Percentiles rank a stretch among this genome's conserved stretches.
Evolutionary conservation across 2,113 vertebrate species (phyloP).

Genomic region (Mugil cephalus): DNA sequence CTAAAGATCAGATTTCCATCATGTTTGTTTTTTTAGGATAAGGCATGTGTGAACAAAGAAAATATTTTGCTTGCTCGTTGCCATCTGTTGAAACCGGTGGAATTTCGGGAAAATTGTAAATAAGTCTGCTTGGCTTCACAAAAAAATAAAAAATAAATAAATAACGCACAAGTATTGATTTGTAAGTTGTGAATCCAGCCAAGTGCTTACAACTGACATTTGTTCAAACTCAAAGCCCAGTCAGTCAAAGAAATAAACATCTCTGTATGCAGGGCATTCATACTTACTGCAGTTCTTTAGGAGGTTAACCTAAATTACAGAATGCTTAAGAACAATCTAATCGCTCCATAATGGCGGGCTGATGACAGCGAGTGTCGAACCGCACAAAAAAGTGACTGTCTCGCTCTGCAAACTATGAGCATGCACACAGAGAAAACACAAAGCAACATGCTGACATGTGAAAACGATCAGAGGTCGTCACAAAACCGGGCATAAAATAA

Average conservation of each 20-base stretch:
- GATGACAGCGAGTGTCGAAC: slow-evolving; percentile 59
- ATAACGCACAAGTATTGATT: background rate
- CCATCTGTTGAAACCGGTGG: slow-evolving; percentile 76
- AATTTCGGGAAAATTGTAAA: slow-evolving; percentile 72
- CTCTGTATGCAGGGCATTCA: background rate
- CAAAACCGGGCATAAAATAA: slow-evolving; percentile 58
- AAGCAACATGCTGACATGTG: slow-evolving; percentile 69
- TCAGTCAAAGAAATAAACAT: background rate
- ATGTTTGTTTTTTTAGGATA: slow-evolving; percentile 85
- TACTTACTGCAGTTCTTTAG: too few relatives aligned
- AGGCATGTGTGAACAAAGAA: slow-evolving; percentile 83
- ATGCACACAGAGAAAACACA: slow-evolving; percentile 46
- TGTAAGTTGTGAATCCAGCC: background rate
- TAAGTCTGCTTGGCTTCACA: slow-evolving; percentile 28
- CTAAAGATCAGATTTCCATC: slow-evolving; percentile 84
- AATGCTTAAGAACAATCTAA: slow-evolving; percentile 28
- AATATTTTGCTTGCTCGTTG: slow-evolving; percentile 77
- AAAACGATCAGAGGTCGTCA: slow-evolving; percentile 58
- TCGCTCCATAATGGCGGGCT: slow-evolving; percentile 7
- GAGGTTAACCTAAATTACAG: background rate
- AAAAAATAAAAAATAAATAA: too few relatives aligned
- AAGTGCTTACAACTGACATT: background rate
- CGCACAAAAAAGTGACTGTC: slow-evolving; percentile 32
- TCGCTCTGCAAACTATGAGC: slow-evolving; percentile 48
- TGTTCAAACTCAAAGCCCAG: background rate